phyloP scores from a whole-genome alignment of 2,888 invertebrate species.

The Sminthurides aquaticus region DNA sequence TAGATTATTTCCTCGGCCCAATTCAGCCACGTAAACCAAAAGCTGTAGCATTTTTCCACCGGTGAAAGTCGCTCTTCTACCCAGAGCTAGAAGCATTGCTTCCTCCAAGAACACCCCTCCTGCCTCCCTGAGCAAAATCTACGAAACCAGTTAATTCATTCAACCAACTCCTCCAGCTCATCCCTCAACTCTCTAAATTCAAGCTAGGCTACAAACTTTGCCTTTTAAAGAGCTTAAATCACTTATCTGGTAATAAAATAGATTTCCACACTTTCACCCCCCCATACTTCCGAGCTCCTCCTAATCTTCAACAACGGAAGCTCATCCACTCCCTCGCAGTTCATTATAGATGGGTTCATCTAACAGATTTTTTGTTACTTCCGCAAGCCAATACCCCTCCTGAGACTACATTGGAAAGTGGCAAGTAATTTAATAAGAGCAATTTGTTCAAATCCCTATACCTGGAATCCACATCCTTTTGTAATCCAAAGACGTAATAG shows the following conservation, averaged over 20 bases:
- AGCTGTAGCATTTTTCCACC: no score
- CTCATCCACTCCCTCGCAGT: no score
- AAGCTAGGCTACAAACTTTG: neutral
- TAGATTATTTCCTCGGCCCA: no score
- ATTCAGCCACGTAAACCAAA: no score
- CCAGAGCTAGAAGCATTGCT: no score
- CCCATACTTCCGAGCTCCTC: neutral
- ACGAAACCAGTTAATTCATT: no score
- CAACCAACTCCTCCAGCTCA: no score
- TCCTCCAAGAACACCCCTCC: no score
- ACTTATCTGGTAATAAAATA: neutral
- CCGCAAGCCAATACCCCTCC: neutral
- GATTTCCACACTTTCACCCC: neutral
- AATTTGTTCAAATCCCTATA: slow-evolving; percentile 13
- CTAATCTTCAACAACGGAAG: neutral
- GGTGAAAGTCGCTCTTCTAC: no score
- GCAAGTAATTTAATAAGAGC: slow-evolving; percentile 11
- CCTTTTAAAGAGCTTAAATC: neutral
- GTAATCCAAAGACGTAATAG: neutral
- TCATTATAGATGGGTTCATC: neutral
- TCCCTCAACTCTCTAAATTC: neutral
- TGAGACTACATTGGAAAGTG: neutral
- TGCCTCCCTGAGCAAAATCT: no score
- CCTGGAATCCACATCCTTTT: neutral
- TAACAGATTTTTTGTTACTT: neutral